A percentile compares a stretch with the other conserved stretches of the same genome.
These are phyloP conservation scores for Oscheius sp. DNA, from an alignment of 2,888 invertebrate species.

Conservation along the genomic window DNA sequence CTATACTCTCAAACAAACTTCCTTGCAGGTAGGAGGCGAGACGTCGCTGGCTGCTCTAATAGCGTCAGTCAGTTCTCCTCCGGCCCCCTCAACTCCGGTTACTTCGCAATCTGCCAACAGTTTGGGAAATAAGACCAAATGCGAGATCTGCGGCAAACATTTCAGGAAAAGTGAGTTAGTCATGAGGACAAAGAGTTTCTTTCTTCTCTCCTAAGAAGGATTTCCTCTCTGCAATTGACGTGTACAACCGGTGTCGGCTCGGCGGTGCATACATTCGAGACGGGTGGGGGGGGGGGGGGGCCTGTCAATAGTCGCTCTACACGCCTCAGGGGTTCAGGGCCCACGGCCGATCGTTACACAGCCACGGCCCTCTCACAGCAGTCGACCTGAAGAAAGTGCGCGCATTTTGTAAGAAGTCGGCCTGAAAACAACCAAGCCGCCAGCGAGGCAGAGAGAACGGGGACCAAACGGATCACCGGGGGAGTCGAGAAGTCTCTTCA, in stretches of 20 bases:
- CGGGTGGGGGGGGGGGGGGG: not conserved
- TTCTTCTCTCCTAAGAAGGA: not conserved
- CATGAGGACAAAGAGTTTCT: not conserved
- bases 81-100: conserved; percentile 22
- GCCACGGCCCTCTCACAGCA: conserved; percentile 15
- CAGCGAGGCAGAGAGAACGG: not conserved
- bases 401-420: conserved; percentile 27
- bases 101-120: conserved; percentile 11
- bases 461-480: not conserved
- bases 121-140: conserved; percentile 47
- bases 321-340: conserved; percentile 29
- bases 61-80: conserved; percentile 33
- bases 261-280: conserved; percentile 29
- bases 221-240: not conserved
- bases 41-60: conserved; percentile 45
- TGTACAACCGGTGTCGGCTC: not conserved
- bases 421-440: not conserved
- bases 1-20: not conserved
- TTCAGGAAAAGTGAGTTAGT: conserved; percentile 65
- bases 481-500: not conserved
- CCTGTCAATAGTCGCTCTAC: conserved; percentile 34
- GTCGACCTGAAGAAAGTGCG: conserved; percentile 8
- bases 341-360: conserved; percentile 31
- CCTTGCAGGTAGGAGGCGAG: conserved; percentile 52
- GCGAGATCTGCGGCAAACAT: conserved; percentile 70